Percentiles rank a stretch among this genome's conserved stretches.
phyloP scores from a whole-genome alignment of 2,113 vertebrate genomes.

The Hippocampus guttulatus region DNA sequence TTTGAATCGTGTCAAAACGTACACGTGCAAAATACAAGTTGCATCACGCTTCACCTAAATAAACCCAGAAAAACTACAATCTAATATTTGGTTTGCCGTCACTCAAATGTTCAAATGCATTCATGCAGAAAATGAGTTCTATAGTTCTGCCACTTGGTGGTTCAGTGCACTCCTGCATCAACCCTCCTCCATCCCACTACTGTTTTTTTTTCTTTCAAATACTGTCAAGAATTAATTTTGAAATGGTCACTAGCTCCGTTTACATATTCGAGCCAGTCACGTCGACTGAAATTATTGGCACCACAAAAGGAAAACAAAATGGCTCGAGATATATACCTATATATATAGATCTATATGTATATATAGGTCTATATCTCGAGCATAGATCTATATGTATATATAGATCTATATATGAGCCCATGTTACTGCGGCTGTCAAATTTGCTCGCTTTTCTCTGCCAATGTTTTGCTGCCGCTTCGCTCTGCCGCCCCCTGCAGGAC shows the following conservation, averaged over 20 bases:
- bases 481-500: conserved; percentile 24
- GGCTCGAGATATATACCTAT: too few relatives aligned
- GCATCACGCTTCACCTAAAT: neutral
- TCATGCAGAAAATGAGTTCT: neutral
- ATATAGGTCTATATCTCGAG: too few relatives aligned
- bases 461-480: neutral
- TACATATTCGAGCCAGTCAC: neutral
- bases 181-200: too few relatives aligned
- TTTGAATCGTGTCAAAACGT: neutral
- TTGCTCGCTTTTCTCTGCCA: neutral
- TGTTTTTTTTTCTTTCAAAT: neutral
- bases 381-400: too few relatives aligned
- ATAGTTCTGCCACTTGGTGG: neutral
- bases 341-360: too few relatives aligned
- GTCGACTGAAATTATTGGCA: neutral
- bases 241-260: neutral
- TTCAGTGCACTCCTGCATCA: neutral
- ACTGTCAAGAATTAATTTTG: neutral
- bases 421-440: neutral
- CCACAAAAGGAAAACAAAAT: neutral
- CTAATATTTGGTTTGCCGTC: neutral
- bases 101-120: neutral
- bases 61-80: neutral
- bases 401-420: too few relatives aligned
- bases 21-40: neutral